A percentile compares a stretch with the other conserved stretches of the same genome.
These are phyloP conservation scores for Calephelis perditalis DNA, from an alignment of 2,888 invertebrate genomes.

Conservation along the genomic window DNA sequence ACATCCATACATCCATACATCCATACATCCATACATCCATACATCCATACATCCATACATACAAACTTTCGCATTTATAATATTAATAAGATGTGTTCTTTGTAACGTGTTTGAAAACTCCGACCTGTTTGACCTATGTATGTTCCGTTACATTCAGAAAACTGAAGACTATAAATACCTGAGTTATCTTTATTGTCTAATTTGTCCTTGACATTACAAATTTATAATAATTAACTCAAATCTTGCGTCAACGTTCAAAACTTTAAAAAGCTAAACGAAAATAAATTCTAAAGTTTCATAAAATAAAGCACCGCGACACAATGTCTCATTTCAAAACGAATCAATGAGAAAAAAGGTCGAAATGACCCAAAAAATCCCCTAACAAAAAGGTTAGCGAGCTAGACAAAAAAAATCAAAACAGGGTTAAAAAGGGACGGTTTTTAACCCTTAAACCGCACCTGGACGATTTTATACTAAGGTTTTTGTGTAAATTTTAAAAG, in stretches of 20 bases:
- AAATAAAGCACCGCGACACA: slow-evolving; percentile 58
- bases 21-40: no score
- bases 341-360: slow-evolving; percentile 68
- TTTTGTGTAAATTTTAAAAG: slow-evolving; percentile 70
- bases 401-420: slow-evolving; percentile 35
- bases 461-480: slow-evolving; percentile 53
- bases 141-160: no score
- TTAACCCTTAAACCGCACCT: slow-evolving; percentile 73
- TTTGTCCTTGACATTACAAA: no score
- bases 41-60: no score
- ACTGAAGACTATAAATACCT: no score
- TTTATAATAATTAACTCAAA: no score
- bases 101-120: no score
- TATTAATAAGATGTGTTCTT: no score
- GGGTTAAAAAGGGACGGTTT: slow-evolving; percentile 40
- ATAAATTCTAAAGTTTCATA: slow-evolving; percentile 46
- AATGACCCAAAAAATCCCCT: slow-evolving; percentile 70
- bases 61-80: no score
- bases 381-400: slow-evolving; percentile 61
- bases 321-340: slow-evolving; percentile 71
- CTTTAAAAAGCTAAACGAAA: slow-evolving; percentile 22
- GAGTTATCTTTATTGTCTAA: no score
- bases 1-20: no score
- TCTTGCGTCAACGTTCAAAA: slow-evolving; percentile 10
- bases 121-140: no score